Base-by-base conservation (phyloP, 1,140 invertebrate species). In the Saccostrea echinata region DNA sequence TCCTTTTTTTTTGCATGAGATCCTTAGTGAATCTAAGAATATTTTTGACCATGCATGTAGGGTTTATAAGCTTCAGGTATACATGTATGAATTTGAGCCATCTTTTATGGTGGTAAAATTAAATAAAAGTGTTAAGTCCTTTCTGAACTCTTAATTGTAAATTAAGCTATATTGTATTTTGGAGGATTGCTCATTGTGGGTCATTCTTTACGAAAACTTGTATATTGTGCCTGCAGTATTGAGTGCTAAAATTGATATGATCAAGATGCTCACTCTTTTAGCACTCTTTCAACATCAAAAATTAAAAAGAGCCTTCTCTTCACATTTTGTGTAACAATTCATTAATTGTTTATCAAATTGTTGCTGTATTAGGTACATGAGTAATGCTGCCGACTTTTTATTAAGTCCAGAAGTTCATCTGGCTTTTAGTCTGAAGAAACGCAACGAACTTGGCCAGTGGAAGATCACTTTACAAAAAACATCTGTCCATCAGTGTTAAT, bases 391-490 rank as follows among this genome's bases (percentile, higher is more conserved):
- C 1, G 24, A 27, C 6, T 76, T 76, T 76, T 76, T 76, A 76
- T 76, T 76, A 76, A 76, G 68, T 76, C 68, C 68, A 76, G 68
- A 76, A 76, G 30, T 61, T 76, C 68, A 76, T 76, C 68, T 76
- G 68, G 68, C 68, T 33, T 76, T 76, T 30, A 16, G 4, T 30
- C 24, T 12, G 13, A 30, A 76, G 30, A 76, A 76, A 71, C 27
- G 13, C 68, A 33, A 76, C 33, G 68, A 76, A 16, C 68, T 76
- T 76, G 68, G 24, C 68, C 68, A 76, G 27, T 12, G 24, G 0
- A 76, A 76, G 68, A 76, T 76, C 68, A 76, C 68, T 76, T 76
- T 76, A 76, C 68, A 76, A 76, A 76, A 76, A 76, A 76, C 68
- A 76, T 30, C 68, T 76, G 68, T 76, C 68, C 68, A 33, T 76